These are phyloP conservation scores for Diarsia mendica DNA, from an alignment of 2,888 invertebrate species.

Conservation along the genomic window DNA sequence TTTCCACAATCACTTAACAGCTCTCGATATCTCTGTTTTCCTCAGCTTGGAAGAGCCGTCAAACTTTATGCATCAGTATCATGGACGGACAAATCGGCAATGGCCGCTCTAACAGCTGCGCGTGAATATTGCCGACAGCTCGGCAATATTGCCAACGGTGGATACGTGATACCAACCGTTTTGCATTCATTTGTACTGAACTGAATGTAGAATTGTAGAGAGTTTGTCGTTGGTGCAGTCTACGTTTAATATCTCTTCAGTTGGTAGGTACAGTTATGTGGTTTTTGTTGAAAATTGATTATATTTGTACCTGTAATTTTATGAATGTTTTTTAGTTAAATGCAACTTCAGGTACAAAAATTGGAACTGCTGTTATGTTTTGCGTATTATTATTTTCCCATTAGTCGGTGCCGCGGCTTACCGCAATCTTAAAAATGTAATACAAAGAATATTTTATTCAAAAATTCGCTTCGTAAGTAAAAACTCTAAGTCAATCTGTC, in stretches of 20 bases:
- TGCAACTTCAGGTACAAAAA: no score
- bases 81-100: slow-evolving; percentile 34
- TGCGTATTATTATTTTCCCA: no score
- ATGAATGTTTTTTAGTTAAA: no score
- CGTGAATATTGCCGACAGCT: slow-evolving; percentile 16
- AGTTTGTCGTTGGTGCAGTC: slow-evolving; percentile 5
- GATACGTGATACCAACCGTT: slow-evolving; percentile 6
- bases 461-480: background rate
- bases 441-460: background rate
- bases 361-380: no score
- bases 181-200: slow-evolving; percentile 26
- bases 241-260: slow-evolving; percentile 1
- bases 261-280: background rate
- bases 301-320: background rate
- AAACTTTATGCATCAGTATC: slow-evolving; percentile 35
- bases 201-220: slow-evolving; percentile 44
- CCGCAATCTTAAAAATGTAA: background rate
- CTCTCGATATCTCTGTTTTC: slow-evolving; percentile 3
- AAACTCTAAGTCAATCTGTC: background rate
- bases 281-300: background rate
- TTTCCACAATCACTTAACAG: background rate
- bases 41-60: background rate
- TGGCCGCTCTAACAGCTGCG: slow-evolving; percentile 20
- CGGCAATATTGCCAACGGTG: slow-evolving; percentile 1
- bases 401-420: background rate